Percentiles rank a stretch among this genome's conserved stretches.
phyloP scores from a whole-genome alignment of 2,797 vertebrate species.

The Hemitrygon akajei region DNA sequence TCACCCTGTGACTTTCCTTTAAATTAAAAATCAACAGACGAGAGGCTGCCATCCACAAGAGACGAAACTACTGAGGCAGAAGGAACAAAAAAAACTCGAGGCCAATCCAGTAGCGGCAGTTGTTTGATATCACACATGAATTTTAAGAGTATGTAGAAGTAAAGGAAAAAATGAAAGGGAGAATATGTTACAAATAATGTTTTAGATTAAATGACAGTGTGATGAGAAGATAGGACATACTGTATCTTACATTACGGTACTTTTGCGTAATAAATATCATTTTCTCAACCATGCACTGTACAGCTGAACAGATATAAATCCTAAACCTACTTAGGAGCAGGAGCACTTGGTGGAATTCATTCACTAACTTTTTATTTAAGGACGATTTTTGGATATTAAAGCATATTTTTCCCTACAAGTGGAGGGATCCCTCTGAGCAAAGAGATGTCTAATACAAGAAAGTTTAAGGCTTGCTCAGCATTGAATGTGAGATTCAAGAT shows the following conservation, averaged over 20 bases:
- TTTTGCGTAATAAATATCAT: neutral
- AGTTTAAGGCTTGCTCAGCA: neutral
- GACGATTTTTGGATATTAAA: constrained; percentile 2
- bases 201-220: neutral
- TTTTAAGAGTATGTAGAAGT: neutral
- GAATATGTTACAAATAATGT: neutral
- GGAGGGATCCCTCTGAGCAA: neutral
- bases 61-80: neutral
- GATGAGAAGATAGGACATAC: neutral
- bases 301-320: neutral
- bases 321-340: neutral
- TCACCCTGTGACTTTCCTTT: too few species aligned
- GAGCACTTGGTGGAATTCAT: neutral
- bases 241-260: too few species aligned
- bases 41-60: neutral
- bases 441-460: neutral
- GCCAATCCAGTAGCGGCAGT: neutral
- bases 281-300: neutral
- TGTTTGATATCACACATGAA: neutral
- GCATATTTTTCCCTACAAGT: neutral
- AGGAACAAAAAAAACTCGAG: neutral
- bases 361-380: neutral
- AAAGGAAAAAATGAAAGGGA: neutral
- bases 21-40: neutral
- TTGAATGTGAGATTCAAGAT: neutral